Base-by-base conservation (phyloP, 2,113 vertebrate species). In the Eulemur macaco region DNA sequence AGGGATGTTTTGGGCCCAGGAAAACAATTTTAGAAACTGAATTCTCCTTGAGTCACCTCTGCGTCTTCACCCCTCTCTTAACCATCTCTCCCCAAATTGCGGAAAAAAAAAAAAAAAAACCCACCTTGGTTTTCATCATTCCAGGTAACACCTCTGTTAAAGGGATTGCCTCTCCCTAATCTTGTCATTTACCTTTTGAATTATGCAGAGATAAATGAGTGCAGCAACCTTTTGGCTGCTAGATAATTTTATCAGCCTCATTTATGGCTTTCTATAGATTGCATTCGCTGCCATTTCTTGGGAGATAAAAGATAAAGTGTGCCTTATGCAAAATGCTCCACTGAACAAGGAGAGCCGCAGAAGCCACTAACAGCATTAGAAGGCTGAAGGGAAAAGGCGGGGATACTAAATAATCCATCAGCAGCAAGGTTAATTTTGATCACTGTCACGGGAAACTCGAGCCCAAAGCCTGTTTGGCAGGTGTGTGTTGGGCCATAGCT, bases 211-310 rank as follows among this genome's bases (percentile, higher is more conserved):
- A 98, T 77, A 96, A 97, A 96, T 60, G 29, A 98, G 11, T 9
- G 15, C 86, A 77, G 78, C 91, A 96, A 83, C 17, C 37, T 98
- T 97, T 93, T 27, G 20, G 87, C 77, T 93, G 9, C 87, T 52
- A 1, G 74, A 92, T 92, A 96, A 97, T 97, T 97, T 97, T 90
- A 98, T 71, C 68, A 95, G 95, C 47, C 4, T 97, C 89, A 50
- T 89, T 93, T 94, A 83, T 50, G 68, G 58, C 71, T 95, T 97
- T 86, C 91, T 94, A 68, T 17, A 78, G 7, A 34, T 56, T 97
- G 39, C 31, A 91, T 93, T 97, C 95, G 60, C 69, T 76, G 87
- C 56, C 89, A 78, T 95, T 96, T 93, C 89, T 77, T 63, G 45
- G 96, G 77, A 97, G 74, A 89, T 37, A 14, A 92, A 95, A 93